These are phyloP conservation scores for Orthosia incerta DNA, from an alignment of 2,888 invertebrate species.

Conservation along the genomic window DNA sequence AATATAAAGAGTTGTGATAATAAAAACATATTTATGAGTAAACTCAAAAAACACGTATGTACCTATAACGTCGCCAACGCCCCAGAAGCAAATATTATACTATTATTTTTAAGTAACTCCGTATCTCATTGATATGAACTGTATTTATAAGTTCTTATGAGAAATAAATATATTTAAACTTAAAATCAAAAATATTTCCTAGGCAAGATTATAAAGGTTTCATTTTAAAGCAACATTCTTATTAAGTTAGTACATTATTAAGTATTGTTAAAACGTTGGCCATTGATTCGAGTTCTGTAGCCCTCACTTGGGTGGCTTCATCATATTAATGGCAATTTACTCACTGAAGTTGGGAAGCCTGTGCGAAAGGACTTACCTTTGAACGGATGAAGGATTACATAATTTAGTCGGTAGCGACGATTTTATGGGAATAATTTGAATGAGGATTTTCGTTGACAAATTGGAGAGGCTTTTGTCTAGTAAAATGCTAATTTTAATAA, in stretches of 20 bases:
- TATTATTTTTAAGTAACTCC: too few relatives aligned
- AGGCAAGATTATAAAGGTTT: background rate
- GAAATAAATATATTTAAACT: too few relatives aligned
- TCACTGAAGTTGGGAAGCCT: background rate
- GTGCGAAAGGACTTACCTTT: background rate
- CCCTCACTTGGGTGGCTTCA: background rate
- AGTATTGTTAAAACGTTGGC: background rate
- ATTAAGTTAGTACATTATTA: background rate
- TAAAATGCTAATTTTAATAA: too few relatives aligned
- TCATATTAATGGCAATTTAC: constrained; percentile 9
- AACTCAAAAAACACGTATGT: too few relatives aligned
- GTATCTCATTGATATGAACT: too few relatives aligned
- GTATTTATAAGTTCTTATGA: too few relatives aligned
- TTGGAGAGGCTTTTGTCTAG: too few relatives aligned
- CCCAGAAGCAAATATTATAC: too few relatives aligned
- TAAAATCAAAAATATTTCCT: too few relatives aligned
- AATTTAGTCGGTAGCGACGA: background rate
- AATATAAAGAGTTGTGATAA: too few relatives aligned
- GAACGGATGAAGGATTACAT: background rate
- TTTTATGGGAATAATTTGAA: background rate
- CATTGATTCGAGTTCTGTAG: background rate
- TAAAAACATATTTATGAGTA: too few relatives aligned
- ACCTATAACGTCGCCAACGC: too few relatives aligned
- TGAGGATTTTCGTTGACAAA: background rate
- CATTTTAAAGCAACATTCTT: background rate